A percentile compares a stretch with the other conserved stretches of the same genome.
Conservation (phyloP, 92 coral and sea anemone genomes). For the Ricordea florida region DNA sequence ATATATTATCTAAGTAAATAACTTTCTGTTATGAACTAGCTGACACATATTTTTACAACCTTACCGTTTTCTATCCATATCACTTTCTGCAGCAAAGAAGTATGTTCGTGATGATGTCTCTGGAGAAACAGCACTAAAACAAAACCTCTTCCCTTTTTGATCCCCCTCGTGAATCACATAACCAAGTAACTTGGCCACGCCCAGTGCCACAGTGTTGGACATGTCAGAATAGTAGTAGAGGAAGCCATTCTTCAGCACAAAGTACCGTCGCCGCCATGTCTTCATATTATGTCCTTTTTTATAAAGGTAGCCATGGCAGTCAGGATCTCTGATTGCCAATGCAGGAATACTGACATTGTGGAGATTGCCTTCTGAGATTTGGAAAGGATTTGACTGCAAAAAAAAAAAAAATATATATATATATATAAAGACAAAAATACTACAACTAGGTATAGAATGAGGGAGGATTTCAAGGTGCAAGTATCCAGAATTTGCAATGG, state of each 20-base stretch:
- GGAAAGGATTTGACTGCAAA: slow-evolving; percentile 52
- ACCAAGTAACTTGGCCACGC: slow-evolving; percentile 90
- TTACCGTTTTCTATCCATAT: slow-evolving; percentile 88
- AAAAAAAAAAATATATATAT: background rate
- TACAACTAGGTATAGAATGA: too few relatives aligned
- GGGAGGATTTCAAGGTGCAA: too few relatives aligned
- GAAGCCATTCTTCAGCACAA: slow-evolving; percentile 95
- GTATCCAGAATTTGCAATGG: too few relatives aligned
- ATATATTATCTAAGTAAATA: too few relatives aligned
- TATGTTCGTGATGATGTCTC: slow-evolving; percentile 64
- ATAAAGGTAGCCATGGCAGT: slow-evolving; percentile 96
- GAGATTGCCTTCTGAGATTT: slow-evolving; percentile 80
- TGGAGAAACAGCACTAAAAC: slow-evolving; percentile 76
- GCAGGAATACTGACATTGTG: slow-evolving; percentile 99
- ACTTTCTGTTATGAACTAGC: too few relatives aligned
- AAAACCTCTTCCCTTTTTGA: slow-evolving; percentile 64
- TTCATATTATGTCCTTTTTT: slow-evolving; percentile 78
- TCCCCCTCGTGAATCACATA: slow-evolving; percentile 66
- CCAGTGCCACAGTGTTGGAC: slow-evolving; percentile 92
- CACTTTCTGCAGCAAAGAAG: slow-evolving; percentile 87
- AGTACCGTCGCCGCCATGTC: slow-evolving; percentile 92
- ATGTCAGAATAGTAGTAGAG: slow-evolving; percentile 94
- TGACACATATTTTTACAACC: too few relatives aligned
- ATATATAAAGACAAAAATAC: background rate
- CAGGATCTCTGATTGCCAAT: slow-evolving; percentile 94